Evolutionary conservation across 2,888 invertebrate genomes (phyloP), one percentile per base, ranked within the genome.

Genomic region (Acronicta psi): DNA sequence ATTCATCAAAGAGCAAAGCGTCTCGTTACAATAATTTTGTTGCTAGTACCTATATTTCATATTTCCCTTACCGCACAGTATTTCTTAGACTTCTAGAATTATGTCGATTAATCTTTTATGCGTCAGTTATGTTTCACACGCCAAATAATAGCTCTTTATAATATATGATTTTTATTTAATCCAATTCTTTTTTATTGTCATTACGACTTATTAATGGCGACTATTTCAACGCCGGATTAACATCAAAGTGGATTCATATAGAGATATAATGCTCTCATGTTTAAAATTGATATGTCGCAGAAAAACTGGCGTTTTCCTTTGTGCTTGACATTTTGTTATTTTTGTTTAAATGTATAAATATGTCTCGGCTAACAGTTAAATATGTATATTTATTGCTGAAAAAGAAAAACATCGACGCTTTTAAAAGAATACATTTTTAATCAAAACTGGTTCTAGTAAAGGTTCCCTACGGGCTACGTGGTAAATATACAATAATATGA

Each of bases 141-240:
- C 80, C 82, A 82, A 80, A 84, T 87, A 85, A 85, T 85, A 82
- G 83, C 80, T 79, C 73, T 81, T 79, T 80, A 82, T 88, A 82
- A 88, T 83, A 85, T 87, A 89, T 83, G 82, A 85, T 81, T 83
- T 81, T 83, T 82, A 85, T 81, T 83, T 81, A 82, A 83, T 82
- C 79, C 76, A 83, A 85, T 87, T 81, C 84, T 84, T 83, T n/a
- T 86, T 89, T 88, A 89, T 86, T 80, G 74, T 80, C 63, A 64
- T 69, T 80, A 79, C 72, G 83, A 84, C 80, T 87, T 86, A 84
- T 85, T 86, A 87, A 87, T 87, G 84, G 79, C 64, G 71, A 76
- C 73, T 86, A 85, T 87, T 86, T 89, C 87, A 88, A 77, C 86
- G 74, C 71, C 53, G 73, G 80, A 84, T 87, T 83, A 84, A 84